Base-by-base conservation (phyloP, 2,888 invertebrate genomes). In the Lasiommata megera region DNA sequence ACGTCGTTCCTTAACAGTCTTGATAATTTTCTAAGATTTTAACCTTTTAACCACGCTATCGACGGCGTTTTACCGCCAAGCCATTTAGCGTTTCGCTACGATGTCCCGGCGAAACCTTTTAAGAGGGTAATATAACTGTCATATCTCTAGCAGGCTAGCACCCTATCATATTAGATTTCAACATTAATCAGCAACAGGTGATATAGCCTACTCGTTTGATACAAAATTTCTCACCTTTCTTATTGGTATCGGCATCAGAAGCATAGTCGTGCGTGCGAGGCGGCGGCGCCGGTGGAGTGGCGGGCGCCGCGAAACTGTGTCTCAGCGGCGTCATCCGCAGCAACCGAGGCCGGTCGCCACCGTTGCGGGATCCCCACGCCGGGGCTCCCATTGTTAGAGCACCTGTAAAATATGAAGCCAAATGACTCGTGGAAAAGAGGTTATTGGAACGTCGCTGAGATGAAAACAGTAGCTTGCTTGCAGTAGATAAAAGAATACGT, bases 231-330 rank as follows among this genome's bases (percentile, higher is more conserved):
- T 34, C 9, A 93, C 93, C 92, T 92, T 88, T 88, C 70, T 92
- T 90, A 78, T 88, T 93, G 79, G 92, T 92, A 79, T 93, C 93
- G 68, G 92, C 93, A 79, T 92, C 91, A 64, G 93, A 93, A 74
- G 92, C 88, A 73, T 92, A 92, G 73, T 86, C 92, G 68, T 86
- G 87, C 3, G 83, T 67, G 64, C 86, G 80, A 6, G 79, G 74
- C 23, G 84, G 81, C 11, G 78, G 88, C 46, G 84, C 82, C 54
- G 87, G 84, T 50, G 90, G 86, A 16, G 91, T 85, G 64, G 89
- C 83, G 43, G 91, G 91, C 31, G 90, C 92, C 36, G 91, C 92
- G 69, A 92, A 91, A 77, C 92, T 92, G 78, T 93, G 92, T 28
- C 92, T 78, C 40, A 92, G 84, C 61, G 93, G 92, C 43, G 93